A percentile compares a stretch with the other conserved stretches of the same genome.
These are phyloP conservation scores for Nymphalis urticae DNA, from an alignment of 2,888 invertebrate genomes.

Conservation along the genomic window DNA sequence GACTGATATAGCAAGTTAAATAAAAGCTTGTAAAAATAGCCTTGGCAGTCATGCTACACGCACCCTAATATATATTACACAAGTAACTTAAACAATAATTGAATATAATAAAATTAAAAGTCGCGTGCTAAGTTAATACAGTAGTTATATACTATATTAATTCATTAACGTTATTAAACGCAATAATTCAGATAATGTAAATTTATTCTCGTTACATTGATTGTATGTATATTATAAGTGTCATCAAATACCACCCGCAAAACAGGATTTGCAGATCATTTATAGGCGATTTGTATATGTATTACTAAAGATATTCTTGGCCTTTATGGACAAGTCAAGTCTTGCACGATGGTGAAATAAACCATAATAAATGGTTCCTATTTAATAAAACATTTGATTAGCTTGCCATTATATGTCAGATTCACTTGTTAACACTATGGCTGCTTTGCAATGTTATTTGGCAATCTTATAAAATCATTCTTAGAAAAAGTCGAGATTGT, in stretches of 20 bases:
- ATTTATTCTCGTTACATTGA: slow-evolving; percentile 23
- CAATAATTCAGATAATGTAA: slow-evolving; percentile 21
- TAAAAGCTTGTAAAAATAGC: no score
- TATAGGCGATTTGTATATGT: slow-evolving; percentile 44
- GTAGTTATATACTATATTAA: neutral
- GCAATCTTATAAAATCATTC: neutral
- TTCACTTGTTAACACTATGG: slow-evolving; percentile 21
- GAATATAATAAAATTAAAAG: neutral
- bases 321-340: slow-evolving; percentile 41
- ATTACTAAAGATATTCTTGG: slow-evolving; percentile 56
- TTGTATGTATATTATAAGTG: slow-evolving; percentile 52
- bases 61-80: no score
- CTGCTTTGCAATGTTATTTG: slow-evolving; percentile 1
- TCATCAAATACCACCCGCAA: slow-evolving; percentile 64
- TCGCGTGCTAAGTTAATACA: neutral
- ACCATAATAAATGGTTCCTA: slow-evolving; percentile 17
- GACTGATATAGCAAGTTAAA: no score
- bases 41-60: no score
- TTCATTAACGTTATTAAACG: slow-evolving; percentile 3
- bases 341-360: slow-evolving; percentile 26
- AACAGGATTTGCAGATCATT: slow-evolving; percentile 64
- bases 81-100: no score
- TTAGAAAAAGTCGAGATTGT: no score
- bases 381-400: slow-evolving; percentile 30
- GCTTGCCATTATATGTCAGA: slow-evolving; percentile 27